Evolutionary conservation across 35 echinoderm and acorn worm species (phyloP), one percentile per base, ranked within the genome.

Genomic region (Diadema setosum): DNA sequence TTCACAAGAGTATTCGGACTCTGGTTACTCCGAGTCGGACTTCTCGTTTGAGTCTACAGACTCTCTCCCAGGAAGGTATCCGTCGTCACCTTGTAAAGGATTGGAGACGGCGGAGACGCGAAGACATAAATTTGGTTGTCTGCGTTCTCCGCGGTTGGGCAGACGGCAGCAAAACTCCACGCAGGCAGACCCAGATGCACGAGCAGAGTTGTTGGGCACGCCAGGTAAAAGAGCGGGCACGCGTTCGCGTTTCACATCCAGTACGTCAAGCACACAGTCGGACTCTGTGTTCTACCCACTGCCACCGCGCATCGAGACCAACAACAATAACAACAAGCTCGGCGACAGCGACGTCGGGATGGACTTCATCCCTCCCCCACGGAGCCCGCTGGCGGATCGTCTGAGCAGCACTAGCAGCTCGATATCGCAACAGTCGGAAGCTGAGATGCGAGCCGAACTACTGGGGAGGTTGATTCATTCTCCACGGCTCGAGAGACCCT

Each of bases 31-130:
- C 46, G 94, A 92, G 48, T 92, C 90, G 12, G 94, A 96, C 56
- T 87, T 91, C 67, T 92, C 94, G 15, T 96, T 96, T 65, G 94
- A 96, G 80, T 96, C 94, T 1, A 75, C 82, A 15, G 94, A 96
- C 25, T 91, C 80, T 40, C 84, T 84, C 21, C 65, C 85, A 2
- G 65, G 52, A 14, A 86, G 58, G 52, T 30, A 30, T 21, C 49
- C 50, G 4, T 20, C 48, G 43, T 82, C 81, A 25, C 85, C 86
- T 15, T 80, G 80, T 43, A 23, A 16, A 16, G 87, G 87, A n/a
- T 42, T 41, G 42, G 90, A 92, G 35, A 82, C 94, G 4, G 95
- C 91, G 26, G 95, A 97, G 56, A 84, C 91, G 14, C 84, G 87
- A 32, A 70, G 95, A 20, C 93, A 93, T 70, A 84, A 90, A 26